Evolutionary conservation across 2,797 vertebrate genomes (phyloP).

Genomic region (Apogon talboti): DNA sequence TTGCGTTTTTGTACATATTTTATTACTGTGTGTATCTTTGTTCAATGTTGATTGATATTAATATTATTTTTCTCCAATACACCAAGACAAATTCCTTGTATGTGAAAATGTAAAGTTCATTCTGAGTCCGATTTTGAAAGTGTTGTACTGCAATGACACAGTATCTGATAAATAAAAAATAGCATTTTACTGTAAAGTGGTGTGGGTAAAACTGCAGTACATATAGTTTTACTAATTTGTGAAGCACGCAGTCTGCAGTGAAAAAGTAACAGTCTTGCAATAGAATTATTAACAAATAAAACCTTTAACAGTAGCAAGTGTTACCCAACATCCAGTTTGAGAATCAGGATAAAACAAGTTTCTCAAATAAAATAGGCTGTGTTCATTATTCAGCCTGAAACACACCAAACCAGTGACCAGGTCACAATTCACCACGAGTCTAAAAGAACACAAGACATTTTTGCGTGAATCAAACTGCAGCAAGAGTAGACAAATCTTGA

Average conservation of each 20-base stretch:
- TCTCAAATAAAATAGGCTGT: conserved; percentile 2
- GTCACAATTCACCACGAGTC: conserved; percentile 41
- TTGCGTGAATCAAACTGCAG: conserved; percentile 60
- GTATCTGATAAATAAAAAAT: neutral
- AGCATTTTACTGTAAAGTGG: neutral
- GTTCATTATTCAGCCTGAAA: conserved; percentile 11
- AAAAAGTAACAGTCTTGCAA: neutral
- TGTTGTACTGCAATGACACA: too few species aligned
- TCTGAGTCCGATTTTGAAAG: too few species aligned
- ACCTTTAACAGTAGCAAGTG: neutral
- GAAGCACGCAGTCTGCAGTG: conserved; percentile 4
- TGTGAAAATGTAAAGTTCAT: too few species aligned
- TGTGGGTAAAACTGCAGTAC: neutral
- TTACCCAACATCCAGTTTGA: neutral
- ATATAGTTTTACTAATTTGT: neutral
- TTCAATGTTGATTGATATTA: too few species aligned
- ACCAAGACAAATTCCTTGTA: too few species aligned
- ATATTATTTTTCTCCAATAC: too few species aligned
- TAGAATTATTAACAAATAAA: neutral
- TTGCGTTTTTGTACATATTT: too few species aligned
- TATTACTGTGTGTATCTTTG: too few species aligned
- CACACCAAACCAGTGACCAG: conserved; percentile 27
- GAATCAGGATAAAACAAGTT: neutral
- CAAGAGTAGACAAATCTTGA: conserved; percentile 52
- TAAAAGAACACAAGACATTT: conserved; percentile 60